These are phyloP conservation scores for Actinernus sp. DNA, from an alignment of 92 coral and sea anemone species.

Conservation along the genomic window DNA sequence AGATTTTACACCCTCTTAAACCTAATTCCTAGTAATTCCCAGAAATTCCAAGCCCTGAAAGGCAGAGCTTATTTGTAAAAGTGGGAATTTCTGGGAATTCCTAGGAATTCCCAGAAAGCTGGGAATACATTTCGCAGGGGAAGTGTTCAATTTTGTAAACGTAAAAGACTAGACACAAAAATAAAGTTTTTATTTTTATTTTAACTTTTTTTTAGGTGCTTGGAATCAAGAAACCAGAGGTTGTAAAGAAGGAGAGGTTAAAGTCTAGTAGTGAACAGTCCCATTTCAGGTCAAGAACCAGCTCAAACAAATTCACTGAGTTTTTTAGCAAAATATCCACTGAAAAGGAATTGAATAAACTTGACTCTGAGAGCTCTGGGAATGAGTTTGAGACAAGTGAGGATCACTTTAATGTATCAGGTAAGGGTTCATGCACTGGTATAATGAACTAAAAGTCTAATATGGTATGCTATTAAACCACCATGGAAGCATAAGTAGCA, in stretches of 20 bases:
- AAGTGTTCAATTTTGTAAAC: background rate
- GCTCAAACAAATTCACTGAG: slow-evolving; percentile 38
- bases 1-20: too few species aligned
- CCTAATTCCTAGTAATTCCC: too few species aligned
- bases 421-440: too few species aligned
- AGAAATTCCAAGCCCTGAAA: too few species aligned
- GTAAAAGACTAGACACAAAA: slow-evolving; percentile 3
- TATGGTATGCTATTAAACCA: too few species aligned
- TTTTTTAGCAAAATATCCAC: slow-evolving; percentile 48
- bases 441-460: too few species aligned
- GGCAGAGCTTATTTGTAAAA: too few species aligned
- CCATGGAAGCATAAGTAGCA: too few species aligned
- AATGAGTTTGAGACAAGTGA: slow-evolving; percentile 21
- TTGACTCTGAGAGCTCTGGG: slow-evolving; percentile 7
- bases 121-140: too few species aligned
- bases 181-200: too few species aligned
- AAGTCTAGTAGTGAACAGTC: background rate
- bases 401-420: background rate
- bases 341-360: slow-evolving; percentile 42
- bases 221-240: slow-evolving; percentile 55
- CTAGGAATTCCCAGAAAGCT: too few species aligned
- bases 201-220: slow-evolving; percentile 29
- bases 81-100: too few species aligned
- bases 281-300: slow-evolving; percentile 49
- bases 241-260: slow-evolving; percentile 8